Conservation (phyloP, 2,113 vertebrate genomes). For the Strigops habroptila region DNA sequence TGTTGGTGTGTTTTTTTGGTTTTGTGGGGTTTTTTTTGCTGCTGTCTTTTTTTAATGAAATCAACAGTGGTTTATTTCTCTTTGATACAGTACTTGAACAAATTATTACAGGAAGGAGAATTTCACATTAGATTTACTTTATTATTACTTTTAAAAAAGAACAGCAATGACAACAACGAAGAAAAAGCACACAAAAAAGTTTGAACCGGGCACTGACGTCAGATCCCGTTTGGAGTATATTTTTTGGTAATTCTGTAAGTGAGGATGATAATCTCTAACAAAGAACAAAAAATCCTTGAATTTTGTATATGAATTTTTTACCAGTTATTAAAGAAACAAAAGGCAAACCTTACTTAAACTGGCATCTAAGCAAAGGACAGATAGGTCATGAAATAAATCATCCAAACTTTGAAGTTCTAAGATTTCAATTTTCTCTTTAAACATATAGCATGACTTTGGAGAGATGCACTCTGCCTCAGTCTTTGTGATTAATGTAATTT, state of each 20-base stretch:
- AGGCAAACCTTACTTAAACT: background rate
- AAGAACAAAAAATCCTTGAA: background rate
- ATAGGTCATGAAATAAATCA: background rate
- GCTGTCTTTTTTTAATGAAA: background rate
- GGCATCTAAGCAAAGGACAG: background rate
- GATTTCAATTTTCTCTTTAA: background rate
- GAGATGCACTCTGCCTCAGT: background rate
- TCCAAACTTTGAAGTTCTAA: background rate
- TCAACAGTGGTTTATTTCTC: background rate
- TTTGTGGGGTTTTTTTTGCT: too few species aligned
- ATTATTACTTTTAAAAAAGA: background rate
- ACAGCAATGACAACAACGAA: background rate
- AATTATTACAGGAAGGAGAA: background rate
- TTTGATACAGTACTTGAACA: background rate
- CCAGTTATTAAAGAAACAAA: background rate
- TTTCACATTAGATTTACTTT: background rate
- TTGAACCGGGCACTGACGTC: background rate
- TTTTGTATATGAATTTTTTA: background rate
- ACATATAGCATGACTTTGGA: background rate
- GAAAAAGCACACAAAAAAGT: background rate
- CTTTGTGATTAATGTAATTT: background rate
- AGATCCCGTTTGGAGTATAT: background rate
- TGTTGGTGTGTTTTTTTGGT: too few species aligned
- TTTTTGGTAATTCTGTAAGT: background rate
- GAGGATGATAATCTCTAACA: background rate